These are phyloP conservation scores for Eilema griseolum DNA, from an alignment of 2,888 invertebrate genomes.

Conservation along the genomic window DNA sequence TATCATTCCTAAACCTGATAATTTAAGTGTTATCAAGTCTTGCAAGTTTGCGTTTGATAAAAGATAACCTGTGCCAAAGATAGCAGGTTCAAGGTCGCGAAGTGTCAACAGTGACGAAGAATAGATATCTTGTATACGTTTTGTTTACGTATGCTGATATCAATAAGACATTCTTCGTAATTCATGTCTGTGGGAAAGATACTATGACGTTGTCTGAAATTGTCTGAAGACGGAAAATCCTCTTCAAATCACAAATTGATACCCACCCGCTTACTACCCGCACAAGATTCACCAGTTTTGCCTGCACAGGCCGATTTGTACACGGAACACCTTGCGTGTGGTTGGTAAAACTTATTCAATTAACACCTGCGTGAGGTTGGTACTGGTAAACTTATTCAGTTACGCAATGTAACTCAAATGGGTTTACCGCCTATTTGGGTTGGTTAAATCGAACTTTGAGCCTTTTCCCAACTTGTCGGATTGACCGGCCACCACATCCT, in stretches of 20 bases:
- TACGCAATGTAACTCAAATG: too few species aligned
- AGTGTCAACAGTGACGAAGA: slow-evolving; percentile 24
- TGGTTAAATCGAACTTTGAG: too few species aligned
- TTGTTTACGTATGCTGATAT: slow-evolving; percentile 32
- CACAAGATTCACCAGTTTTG: too few species aligned
- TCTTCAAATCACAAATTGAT: too few species aligned
- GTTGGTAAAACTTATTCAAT: too few species aligned
- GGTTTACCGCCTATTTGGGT: too few species aligned
- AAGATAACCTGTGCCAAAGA: slow-evolving; percentile 22
- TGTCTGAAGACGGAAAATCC: background rate
- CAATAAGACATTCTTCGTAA: background rate
- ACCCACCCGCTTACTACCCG: too few species aligned
- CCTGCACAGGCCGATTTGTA: too few species aligned
- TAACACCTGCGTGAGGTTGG: too few species aligned
- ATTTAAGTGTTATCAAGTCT: slow-evolving; percentile 8
- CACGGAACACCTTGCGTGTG: too few species aligned
- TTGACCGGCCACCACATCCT: background rate
- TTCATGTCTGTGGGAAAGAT: slow-evolving; percentile 6
- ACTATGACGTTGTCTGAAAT: slow-evolving; percentile 4
- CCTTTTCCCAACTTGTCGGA: too few species aligned
- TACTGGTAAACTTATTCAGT: too few species aligned
- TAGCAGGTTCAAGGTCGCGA: slow-evolving; percentile 43
- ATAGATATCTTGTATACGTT: slow-evolving; percentile 33
- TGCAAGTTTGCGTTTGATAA: slow-evolving; percentile 28
- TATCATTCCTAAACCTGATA: background rate